A percentile compares a stretch with the other conserved stretches of the same genome.
phyloP scores from a whole-genome alignment of 2,797 vertebrate genomes.

The Sus cebifrons region DNA sequence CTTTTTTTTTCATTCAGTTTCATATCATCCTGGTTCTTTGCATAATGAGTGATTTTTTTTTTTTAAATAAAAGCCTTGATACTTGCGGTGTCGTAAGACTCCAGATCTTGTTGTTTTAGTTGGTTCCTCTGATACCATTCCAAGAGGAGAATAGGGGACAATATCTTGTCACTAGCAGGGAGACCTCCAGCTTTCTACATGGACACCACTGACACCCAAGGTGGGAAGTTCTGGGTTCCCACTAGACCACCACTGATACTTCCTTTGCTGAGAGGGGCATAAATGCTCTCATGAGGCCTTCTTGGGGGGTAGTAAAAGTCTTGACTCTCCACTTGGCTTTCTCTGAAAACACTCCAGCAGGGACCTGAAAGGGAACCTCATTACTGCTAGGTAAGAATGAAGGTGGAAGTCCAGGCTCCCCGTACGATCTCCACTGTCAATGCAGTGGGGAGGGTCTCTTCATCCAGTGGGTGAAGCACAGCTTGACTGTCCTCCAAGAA shows the following conservation, averaged over 20 bases:
- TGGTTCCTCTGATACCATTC: background rate
- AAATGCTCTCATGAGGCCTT: background rate
- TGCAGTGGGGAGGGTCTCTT: background rate
- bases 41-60: background rate
- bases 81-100: background rate
- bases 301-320: background rate
- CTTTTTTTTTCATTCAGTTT: background rate
- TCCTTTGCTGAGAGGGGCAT: background rate
- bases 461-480: background rate
- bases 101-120: background rate
- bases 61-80: background rate
- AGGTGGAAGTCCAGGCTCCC: background rate
- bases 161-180: background rate
- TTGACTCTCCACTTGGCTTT: background rate
- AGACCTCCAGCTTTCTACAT: background rate
- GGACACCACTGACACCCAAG: background rate
- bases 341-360: background rate
- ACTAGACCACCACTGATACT: background rate
- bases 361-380: background rate
- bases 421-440: background rate
- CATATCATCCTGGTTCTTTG: background rate
- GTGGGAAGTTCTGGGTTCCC: background rate
- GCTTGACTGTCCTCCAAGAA: background rate
- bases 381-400: background rate
- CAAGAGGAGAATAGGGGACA: background rate